Evolutionary conservation across 2,113 vertebrate species (phyloP).

Genomic region (Leucopsar rothschildi): DNA sequence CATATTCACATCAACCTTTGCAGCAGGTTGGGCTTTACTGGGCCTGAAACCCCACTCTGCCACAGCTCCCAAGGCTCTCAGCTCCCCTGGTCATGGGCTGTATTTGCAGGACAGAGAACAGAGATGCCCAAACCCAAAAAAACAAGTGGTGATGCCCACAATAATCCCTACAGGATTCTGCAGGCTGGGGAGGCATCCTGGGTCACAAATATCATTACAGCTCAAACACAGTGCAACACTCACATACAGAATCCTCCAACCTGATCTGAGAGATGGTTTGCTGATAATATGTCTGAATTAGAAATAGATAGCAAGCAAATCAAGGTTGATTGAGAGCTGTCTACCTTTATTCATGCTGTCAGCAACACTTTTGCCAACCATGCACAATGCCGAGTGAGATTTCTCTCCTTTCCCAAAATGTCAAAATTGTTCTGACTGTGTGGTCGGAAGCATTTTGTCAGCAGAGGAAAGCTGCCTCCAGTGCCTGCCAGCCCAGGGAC

Average conservation of each 20-base stretch:
- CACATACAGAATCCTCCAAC: neutral
- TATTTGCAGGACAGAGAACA: neutral
- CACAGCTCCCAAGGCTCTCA: neutral
- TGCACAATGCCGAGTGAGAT: constrained; percentile 40
- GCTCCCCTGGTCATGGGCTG: neutral
- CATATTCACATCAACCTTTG: rapidly evolving
- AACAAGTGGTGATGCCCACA: neutral
- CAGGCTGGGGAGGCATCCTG: neutral
- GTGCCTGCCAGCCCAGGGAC: neutral
- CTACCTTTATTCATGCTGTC: constrained; percentile 63
- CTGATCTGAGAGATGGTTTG: neutral
- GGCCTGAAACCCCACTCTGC: neutral
- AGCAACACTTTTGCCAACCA: constrained; percentile 65
- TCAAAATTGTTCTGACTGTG: constrained; percentile 53
- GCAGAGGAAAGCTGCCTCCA: neutral
- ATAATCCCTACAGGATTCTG: neutral
- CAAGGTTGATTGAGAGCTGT: neutral
- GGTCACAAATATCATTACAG: neutral
- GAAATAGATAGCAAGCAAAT: constrained; percentile 6
- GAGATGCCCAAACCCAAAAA: neutral
- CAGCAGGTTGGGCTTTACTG: rapidly evolving
- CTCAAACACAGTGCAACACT: neutral
- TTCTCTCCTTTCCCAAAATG: constrained; percentile 55
- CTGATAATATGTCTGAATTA: neutral
- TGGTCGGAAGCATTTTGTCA: constrained; percentile 49